Base-by-base conservation (phyloP, 2,797 vertebrate genomes). In the Cygnus olor region DNA sequence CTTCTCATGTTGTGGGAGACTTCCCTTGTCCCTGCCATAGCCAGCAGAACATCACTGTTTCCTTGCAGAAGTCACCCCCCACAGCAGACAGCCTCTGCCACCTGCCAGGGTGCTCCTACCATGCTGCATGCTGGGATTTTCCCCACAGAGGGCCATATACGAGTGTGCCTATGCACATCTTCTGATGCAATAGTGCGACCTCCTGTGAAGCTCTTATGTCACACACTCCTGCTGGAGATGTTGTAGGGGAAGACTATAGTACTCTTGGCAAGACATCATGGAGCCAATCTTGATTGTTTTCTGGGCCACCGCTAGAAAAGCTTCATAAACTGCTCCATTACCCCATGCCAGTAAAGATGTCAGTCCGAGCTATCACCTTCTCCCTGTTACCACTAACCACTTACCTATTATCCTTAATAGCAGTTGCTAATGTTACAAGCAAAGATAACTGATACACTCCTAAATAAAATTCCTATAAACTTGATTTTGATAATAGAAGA, bases 281-380 rank as follows among this genome's bases (percentile, higher is more conserved):
- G 91, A 95, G 83, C 76, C 88, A 80, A 9, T 61, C 71, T 85
- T 74, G 74, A 58, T 13, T 80, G 51, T 0, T 27, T 80, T 89
- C 71, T 17, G 74, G 71, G 57, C 42, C 65, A 89, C 71, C 21
- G 3, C 34, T 72, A 82, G 65, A 58, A 89, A 85, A 74, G 9
- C 36, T 85, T 38, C 56, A 65, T 85, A 44, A 94, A 60, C 47
- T 64, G 24, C 47, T 90, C 64, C 49, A 7, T 68, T 16, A 11
- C 44, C 45, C 54, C 22, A 2, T 58, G 42, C 68, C 65, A 87
- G 61, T 92, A 89, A 95, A 96, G 70, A 94, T 85, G 94, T 94
- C 85, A 94, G 53, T 86, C 64, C 65, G 71, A 83, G 49, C 65
- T 78, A 51, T 79, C 83, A 78, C 66, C 65, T 93, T 93, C 95